Conservation (phyloP, 2,113 vertebrate genomes). For the Cyanoramphus novaezelandiae region DNA sequence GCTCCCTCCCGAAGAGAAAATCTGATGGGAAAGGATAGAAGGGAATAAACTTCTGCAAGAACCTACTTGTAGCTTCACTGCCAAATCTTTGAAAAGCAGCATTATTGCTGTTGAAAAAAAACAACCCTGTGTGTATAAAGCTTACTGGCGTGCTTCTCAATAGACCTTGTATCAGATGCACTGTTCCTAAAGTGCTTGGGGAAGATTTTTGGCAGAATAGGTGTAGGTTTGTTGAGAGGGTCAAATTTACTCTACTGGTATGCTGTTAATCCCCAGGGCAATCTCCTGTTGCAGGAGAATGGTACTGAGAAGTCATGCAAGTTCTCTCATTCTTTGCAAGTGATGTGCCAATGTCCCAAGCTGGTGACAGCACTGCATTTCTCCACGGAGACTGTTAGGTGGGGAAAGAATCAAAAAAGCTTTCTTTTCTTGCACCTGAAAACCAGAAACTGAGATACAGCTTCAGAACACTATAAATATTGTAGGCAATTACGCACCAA, state of each 20-base stretch:
- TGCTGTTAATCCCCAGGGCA: neutral
- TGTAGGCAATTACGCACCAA: neutral
- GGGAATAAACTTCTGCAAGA: constrained; percentile 10
- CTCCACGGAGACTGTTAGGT: neutral
- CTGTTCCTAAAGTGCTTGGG: neutral
- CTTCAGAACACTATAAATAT: neutral
- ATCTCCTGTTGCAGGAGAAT: neutral
- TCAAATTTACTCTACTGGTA: neutral
- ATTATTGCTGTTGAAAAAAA: neutral
- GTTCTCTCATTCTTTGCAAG: neutral
- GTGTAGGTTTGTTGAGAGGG: neutral
- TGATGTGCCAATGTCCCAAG: neutral
- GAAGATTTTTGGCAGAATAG: neutral
- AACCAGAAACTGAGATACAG: neutral
- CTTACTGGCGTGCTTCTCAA: neutral
- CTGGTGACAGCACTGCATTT: neutral
- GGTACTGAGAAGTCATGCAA: neutral
- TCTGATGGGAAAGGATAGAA: neutral
- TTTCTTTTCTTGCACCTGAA: neutral
- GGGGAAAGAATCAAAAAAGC: neutral
- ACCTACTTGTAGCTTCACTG: neutral
- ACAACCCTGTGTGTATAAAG: neutral
- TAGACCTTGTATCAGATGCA: neutral
- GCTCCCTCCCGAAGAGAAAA: neutral
- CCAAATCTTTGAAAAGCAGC: neutral